These are phyloP conservation scores for Andrena hattorfiana DNA, from an alignment of 2,888 invertebrate genomes.

Conservation along the genomic window DNA sequence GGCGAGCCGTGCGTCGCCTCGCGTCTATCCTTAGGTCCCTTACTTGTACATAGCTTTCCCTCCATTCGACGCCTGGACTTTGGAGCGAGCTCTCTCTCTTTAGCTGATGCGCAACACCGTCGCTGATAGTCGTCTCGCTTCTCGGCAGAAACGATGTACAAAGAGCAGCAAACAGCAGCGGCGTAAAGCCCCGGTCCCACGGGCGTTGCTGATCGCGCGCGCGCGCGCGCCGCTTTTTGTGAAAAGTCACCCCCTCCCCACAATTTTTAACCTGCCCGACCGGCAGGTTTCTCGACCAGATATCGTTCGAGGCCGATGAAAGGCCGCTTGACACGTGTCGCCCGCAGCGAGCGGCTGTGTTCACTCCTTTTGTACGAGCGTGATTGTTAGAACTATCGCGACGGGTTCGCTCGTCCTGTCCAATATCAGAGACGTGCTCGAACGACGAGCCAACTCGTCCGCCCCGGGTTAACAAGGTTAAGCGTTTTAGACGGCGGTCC, in stretches of 20 bases:
- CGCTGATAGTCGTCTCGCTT: constrained; percentile 2
- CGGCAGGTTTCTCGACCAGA: not conserved
- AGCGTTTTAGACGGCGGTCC: not conserved
- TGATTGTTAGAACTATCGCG: not conserved
- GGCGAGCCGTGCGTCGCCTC: constrained; percentile 4
- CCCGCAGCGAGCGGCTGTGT: not conserved
- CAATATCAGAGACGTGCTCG: not conserved
- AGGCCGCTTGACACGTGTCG: not conserved
- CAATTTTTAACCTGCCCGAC: not conserved
- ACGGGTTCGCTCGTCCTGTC: not conserved
- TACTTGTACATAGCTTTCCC: constrained; percentile 67
- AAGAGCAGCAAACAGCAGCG: not conserved
- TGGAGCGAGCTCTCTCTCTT: constrained; percentile 23
- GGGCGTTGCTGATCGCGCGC: not conserved
- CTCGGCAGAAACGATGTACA: not conserved
- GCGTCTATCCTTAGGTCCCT: constrained; percentile 39
- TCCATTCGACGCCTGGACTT: constrained; percentile 21
- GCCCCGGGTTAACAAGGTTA: not conserved
- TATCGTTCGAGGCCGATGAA: not conserved
- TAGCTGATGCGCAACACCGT: not conserved
- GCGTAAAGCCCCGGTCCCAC: not conserved
- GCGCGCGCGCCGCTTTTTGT: not conserved
- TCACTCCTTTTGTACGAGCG: not conserved
- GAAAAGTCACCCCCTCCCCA: not conserved
- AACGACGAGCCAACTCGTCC: not conserved